These are phyloP conservation scores for Montipora foliosa DNA, from an alignment of 64 coral and sea anemone genomes.

Conservation along the genomic window DNA sequence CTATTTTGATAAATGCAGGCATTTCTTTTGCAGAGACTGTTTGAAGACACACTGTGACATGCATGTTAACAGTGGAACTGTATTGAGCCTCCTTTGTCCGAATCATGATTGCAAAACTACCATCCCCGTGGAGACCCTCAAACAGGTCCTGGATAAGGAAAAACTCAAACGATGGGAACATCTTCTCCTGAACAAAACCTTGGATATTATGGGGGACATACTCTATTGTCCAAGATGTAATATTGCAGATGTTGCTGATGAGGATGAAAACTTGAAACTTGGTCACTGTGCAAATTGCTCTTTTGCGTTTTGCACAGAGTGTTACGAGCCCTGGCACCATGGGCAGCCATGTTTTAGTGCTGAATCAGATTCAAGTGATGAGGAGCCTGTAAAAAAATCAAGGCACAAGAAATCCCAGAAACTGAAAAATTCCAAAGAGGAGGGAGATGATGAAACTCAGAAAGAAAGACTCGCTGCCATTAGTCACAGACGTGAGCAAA, in stretches of 20 bases:
- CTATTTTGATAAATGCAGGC: conserved; percentile 84
- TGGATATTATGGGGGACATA: conserved; percentile 94
- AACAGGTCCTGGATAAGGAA: conserved; percentile 74
- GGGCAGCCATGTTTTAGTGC: conserved; percentile 63
- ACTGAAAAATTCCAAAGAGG: not conserved
- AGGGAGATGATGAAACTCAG: not conserved
- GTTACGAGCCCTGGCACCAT: conserved; percentile 81
- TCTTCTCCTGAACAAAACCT: conserved; percentile 69
- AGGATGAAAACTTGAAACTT: conserved; percentile 81
- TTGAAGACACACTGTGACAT: conserved; percentile 80
- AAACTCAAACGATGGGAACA: conserved; percentile 83
- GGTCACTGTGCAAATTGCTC: conserved; percentile 89
- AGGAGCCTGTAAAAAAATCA: conserved; percentile 32
- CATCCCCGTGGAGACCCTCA: conserved; percentile 73
- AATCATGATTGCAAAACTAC: conserved; percentile 62
- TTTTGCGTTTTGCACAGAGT: conserved; percentile 93
- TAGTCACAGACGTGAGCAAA: not conserved
- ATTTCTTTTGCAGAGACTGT: conserved; percentile 92
- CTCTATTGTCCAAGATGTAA: conserved; percentile 95
- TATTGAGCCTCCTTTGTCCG: conserved; percentile 80
- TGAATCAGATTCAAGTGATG: conserved; percentile 22
- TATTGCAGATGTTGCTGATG: conserved; percentile 80
- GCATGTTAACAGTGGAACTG: conserved; percentile 82
- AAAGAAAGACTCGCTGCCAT: not conserved
- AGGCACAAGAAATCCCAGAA: conserved; percentile 39